Conservation (phyloP, 1,140 invertebrate species). For the Drosophila sulfurigaster region DNA sequence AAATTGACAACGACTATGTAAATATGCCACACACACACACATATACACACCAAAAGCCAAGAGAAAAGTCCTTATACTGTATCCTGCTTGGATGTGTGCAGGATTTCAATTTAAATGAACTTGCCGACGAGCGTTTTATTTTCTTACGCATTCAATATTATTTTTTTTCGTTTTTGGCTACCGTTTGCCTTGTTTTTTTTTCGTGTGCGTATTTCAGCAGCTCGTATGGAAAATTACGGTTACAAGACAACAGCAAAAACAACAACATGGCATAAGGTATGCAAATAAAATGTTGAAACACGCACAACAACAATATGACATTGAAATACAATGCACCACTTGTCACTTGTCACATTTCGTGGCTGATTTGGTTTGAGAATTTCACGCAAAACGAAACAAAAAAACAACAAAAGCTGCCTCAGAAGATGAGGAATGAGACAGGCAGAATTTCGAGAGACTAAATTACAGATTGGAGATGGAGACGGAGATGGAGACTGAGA, state of each 20-base stretch:
- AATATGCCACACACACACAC: slow-evolving; percentile 50
- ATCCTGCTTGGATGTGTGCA: slow-evolving; percentile 23
- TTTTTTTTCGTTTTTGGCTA: slow-evolving; percentile 26
- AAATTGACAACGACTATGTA: slow-evolving; percentile 82
- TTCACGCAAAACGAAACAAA: slow-evolving; percentile 26
- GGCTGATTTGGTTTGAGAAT: slow-evolving; percentile 63
- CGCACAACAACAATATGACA: slow-evolving; percentile 56
- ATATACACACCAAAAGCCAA: not conserved
- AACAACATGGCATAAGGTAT: slow-evolving; percentile 42
- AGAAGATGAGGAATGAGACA: slow-evolving; percentile 13
- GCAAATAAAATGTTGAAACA: slow-evolving; percentile 62
- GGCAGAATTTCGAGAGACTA: slow-evolving; percentile 13
- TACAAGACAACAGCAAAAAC: slow-evolving; percentile 27
- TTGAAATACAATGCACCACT: slow-evolving; percentile 76
- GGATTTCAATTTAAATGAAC: slow-evolving; percentile 83
- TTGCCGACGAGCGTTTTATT: slow-evolving; percentile 76
- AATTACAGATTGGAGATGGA: slow-evolving; percentile 37
- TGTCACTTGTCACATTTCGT: slow-evolving; percentile 80
- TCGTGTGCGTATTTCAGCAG: slow-evolving; percentile 43
- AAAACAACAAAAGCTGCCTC: slow-evolving; percentile 9
- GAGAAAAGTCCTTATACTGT: slow-evolving; percentile 9
- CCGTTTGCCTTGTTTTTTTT: not conserved
- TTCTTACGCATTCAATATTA: slow-evolving; percentile 77
- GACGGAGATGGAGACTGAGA: slow-evolving; percentile 13
- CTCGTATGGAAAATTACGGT: slow-evolving; percentile 77